These are phyloP conservation scores for Amyelois transitella DNA, from an alignment of 1,140 invertebrate species.

Conservation along the genomic window DNA sequence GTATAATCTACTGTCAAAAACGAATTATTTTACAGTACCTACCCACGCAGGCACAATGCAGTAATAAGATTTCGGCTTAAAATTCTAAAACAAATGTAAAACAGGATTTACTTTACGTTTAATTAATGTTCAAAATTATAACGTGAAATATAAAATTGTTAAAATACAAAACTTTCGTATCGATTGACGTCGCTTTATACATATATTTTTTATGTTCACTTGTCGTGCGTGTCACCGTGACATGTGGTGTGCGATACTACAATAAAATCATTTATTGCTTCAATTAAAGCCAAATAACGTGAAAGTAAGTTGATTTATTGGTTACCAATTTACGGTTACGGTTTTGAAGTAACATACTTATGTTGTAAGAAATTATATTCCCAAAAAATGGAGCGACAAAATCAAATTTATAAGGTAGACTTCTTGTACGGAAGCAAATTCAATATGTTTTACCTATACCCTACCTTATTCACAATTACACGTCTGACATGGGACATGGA, in stretches of 20 bases:
- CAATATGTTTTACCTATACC: too few relatives aligned
- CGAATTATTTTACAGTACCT: too few relatives aligned
- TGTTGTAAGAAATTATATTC: too few relatives aligned
- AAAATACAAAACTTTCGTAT: conserved; percentile 20
- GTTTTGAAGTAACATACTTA: neutral
- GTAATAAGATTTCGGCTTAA: neutral
- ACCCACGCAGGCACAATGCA: neutral
- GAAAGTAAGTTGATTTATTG: conserved; percentile 40
- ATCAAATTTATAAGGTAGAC: too few relatives aligned
- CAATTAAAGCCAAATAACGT: conserved; percentile 41
- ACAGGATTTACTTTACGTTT: neutral
- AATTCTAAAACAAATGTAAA: neutral
- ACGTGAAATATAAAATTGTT: conserved; percentile 25
- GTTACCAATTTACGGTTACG: conserved; percentile 16
- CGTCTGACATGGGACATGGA: too few relatives aligned
- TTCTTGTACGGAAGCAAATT: too few relatives aligned
- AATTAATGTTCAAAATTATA: conserved; percentile 29
- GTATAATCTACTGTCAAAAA: neutral
- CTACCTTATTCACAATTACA: too few relatives aligned
- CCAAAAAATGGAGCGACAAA: too few relatives aligned
- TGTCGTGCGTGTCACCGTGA: conserved; percentile 60
- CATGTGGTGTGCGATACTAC: conserved; percentile 49
- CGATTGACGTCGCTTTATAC: conserved; percentile 35
- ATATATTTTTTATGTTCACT: conserved; percentile 46
- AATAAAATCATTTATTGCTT: conserved; percentile 51